Percentiles rank a stretch among this genome's conserved stretches.
These are phyloP conservation scores for Melanotaenia nigrans DNA, from an alignment of 2,797 vertebrate species.

Conservation along the genomic window DNA sequence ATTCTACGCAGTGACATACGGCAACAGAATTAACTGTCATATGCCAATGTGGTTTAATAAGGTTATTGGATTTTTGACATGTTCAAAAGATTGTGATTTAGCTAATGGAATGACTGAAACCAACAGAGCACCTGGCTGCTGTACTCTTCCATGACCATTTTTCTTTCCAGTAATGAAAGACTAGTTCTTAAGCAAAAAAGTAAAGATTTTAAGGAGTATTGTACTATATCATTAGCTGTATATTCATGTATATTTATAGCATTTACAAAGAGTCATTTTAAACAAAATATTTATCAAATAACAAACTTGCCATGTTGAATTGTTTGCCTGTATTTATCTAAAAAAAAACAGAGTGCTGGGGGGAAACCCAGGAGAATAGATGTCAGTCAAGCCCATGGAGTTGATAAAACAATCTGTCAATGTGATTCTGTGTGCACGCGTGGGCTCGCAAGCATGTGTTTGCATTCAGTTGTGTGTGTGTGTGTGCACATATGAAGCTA, in stretches of 20 bases:
- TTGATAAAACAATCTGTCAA: slow-evolving; percentile 72
- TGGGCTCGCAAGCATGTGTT: slow-evolving; percentile 35
- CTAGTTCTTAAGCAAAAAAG: not conserved
- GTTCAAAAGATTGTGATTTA: slow-evolving; percentile 74
- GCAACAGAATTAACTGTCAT: slow-evolving; percentile 81
- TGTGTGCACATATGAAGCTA: slow-evolving; percentile 12
- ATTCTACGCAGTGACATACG: slow-evolving; percentile 77
- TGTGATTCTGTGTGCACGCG: slow-evolving; percentile 45
- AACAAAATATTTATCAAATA: slow-evolving; percentile 52
- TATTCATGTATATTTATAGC: slow-evolving; percentile 17
- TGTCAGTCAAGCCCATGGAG: slow-evolving; percentile 75
- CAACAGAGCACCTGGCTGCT: slow-evolving; percentile 65
- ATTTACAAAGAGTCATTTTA: slow-evolving; percentile 25
- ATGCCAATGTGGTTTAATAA: slow-evolving; percentile 79
- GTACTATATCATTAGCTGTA: not conserved
- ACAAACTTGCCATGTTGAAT: slow-evolving; percentile 37
- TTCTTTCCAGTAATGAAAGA: slow-evolving; percentile 14
- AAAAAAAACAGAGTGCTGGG: slow-evolving; percentile 46
- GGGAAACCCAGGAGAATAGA: slow-evolving; percentile 71
- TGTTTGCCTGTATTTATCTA: slow-evolving; percentile 61
- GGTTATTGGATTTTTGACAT: slow-evolving; percentile 81
- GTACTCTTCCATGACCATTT: slow-evolving; percentile 26
- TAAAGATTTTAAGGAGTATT: not conserved
- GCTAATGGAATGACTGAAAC: slow-evolving; percentile 70
- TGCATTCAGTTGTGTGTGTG: slow-evolving; percentile 14